Evolutionary conservation across 2,888 invertebrate species (phyloP).

Genomic region (Gisinianus flammeolus): DNA sequence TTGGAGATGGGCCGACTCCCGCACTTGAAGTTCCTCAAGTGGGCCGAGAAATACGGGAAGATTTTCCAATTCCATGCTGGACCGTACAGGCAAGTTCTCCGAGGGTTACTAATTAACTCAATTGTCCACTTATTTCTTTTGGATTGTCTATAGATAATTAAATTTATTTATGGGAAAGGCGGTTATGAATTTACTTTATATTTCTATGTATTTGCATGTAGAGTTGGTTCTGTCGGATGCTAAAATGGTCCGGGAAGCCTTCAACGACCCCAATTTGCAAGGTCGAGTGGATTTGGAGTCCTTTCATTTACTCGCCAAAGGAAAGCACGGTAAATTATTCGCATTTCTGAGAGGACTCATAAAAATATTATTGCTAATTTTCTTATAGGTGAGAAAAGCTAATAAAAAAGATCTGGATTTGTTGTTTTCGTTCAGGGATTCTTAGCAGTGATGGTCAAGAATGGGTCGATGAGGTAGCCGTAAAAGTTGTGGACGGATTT

Average conservation of each 20-base stretch:
- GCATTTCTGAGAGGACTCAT: too few species aligned
- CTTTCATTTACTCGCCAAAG: not conserved
- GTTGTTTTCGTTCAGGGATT: not conserved
- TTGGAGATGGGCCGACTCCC: not conserved
- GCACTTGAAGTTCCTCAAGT: not conserved
- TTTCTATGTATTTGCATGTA: not conserved
- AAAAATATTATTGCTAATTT: too few species aligned
- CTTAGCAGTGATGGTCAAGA: not conserved
- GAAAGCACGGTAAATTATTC: slow-evolving; percentile 10
- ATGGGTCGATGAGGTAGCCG: not conserved
- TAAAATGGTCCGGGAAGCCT: slow-evolving; percentile 3
- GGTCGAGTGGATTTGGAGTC: not conserved
- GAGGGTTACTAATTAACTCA: not conserved
- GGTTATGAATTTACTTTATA: not conserved
- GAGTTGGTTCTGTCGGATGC: not conserved
- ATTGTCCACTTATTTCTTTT: not conserved
- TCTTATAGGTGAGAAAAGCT: too few species aligned
- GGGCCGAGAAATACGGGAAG: not conserved
- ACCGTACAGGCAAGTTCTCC: not conserved
- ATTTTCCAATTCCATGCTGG: not conserved
- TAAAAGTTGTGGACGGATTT: not conserved
- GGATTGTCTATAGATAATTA: not conserved
- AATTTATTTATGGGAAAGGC: not conserved
- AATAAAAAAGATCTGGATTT: too few species aligned
- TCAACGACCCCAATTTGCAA: not conserved